phyloP scores from a whole-genome alignment of 2,113 vertebrate species.

The Rafetus swinhoei region DNA sequence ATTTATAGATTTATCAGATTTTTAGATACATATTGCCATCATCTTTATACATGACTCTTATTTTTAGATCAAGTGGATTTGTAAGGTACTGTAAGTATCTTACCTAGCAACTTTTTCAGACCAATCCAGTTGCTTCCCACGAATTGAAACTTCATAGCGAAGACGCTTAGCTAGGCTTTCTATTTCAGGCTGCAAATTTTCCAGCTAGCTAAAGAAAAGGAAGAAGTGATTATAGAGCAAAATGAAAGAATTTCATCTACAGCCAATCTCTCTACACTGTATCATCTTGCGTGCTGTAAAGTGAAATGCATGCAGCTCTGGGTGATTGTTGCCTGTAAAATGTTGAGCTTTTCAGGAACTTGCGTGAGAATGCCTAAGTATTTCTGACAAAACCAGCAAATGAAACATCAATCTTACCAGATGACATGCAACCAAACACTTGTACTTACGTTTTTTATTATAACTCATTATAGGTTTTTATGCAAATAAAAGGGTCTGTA shows the following conservation, averaged over 20 bases:
- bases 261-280: rapidly evolving
- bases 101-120: conserved; percentile 87
- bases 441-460: background rate
- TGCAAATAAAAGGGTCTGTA: rapidly evolving
- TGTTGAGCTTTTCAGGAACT: rapidly evolving
- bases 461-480: rapidly evolving
- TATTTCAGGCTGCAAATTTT: conserved; percentile 91
- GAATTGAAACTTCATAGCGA: conserved; percentile 85
- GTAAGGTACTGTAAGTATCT: background rate
- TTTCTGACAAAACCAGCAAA: background rate
- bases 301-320: rapidly evolving
- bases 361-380: rapidly evolving
- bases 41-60: background rate
- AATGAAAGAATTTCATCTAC: background rate
- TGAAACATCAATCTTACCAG: rapidly evolving
- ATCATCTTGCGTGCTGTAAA: rapidly evolving
- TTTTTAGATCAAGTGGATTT: rapidly evolving
- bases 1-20: rapidly evolving
- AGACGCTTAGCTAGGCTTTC: conserved; percentile 83
- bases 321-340: background rate
- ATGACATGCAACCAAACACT: rapidly evolving
- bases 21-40: rapidly evolving
- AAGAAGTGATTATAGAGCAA: background rate
- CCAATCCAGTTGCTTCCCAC: conserved; percentile 84
- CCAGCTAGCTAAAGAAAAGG: conserved; percentile 86